phyloP scores from a whole-genome alignment of 2,113 vertebrate species.

The Etheostoma cragini region DNA sequence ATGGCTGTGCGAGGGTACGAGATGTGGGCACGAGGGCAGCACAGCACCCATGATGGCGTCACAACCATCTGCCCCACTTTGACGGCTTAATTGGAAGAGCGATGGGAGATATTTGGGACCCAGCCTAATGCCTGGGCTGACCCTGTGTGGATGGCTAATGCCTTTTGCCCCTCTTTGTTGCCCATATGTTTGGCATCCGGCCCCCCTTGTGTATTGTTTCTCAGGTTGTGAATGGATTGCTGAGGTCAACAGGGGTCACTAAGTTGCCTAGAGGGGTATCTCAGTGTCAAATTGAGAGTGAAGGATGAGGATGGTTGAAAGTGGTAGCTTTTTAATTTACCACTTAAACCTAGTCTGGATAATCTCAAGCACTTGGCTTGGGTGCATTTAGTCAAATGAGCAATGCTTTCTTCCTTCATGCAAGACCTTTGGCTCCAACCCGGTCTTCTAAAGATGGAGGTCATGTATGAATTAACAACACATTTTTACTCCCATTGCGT shows the following conservation, averaged over 20 bases:
- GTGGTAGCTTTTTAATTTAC: conserved; percentile 28
- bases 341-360: conserved; percentile 20
- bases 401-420: no score
- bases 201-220: conserved; percentile 35
- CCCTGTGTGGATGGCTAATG: conserved; percentile 53
- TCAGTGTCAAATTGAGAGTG: conserved; percentile 53
- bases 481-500: no score
- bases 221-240: conserved; percentile 40
- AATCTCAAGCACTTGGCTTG: not conserved
- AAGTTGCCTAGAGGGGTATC: conserved; percentile 40
- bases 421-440: not conserved
- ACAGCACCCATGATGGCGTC: conserved; percentile 61
- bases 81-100: conserved; percentile 78
- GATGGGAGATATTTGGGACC: conserved; percentile 66
- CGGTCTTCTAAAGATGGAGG: not conserved
- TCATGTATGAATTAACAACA: not conserved
- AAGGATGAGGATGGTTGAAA: conserved; percentile 42
- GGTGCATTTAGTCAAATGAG: no score
- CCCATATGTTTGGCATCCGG: conserved; percentile 15
- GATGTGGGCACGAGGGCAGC: conserved; percentile 70
- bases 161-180: conserved; percentile 57
- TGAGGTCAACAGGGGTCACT: conserved; percentile 66
- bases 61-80: conserved; percentile 70
- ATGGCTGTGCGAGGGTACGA: conserved; percentile 63
- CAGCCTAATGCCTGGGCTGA: conserved; percentile 70